phyloP scores from a whole-genome alignment of 2,888 invertebrate species.

The Luperina nickerlii region DNA sequence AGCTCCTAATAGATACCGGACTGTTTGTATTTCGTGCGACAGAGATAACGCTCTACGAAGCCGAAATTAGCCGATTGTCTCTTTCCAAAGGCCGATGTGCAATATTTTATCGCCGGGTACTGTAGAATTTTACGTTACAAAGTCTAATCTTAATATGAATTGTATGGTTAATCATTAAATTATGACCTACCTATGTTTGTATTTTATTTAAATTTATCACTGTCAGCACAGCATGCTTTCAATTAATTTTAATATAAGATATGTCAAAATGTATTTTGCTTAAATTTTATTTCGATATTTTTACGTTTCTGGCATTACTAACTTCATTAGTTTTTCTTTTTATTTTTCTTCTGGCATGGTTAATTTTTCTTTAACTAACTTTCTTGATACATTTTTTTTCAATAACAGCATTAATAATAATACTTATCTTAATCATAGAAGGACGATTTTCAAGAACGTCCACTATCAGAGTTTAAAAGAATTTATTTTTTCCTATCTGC shows the following conservation, averaged over 20 bases:
- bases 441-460: conserved; percentile 18
- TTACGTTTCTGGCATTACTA: too few relatives aligned
- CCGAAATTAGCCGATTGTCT: too few relatives aligned
- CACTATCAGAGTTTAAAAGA: conserved; percentile 24
- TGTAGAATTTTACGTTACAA: too few relatives aligned
- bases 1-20: too few relatives aligned
- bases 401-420: not conserved
- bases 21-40: too few relatives aligned
- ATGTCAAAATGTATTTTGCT: conserved; percentile 15
- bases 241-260: conserved; percentile 1
- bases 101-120: too few relatives aligned
- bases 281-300: conserved; percentile 8
- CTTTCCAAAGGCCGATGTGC: too few relatives aligned
- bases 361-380: too few relatives aligned
- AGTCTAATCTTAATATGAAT: not conserved
- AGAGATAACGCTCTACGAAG: too few relatives aligned
- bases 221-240: not conserved
- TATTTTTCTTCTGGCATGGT: not conserved
- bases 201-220: conserved; percentile 24
- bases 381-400: not conserved
- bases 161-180: not conserved
- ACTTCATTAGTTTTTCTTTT: not conserved
- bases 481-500: conserved; percentile 45
- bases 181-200: not conserved
- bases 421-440: conserved; percentile 16